These are phyloP conservation scores for Staurois parvus DNA, from an alignment of 2,797 vertebrate species.

Conservation along the genomic window DNA sequence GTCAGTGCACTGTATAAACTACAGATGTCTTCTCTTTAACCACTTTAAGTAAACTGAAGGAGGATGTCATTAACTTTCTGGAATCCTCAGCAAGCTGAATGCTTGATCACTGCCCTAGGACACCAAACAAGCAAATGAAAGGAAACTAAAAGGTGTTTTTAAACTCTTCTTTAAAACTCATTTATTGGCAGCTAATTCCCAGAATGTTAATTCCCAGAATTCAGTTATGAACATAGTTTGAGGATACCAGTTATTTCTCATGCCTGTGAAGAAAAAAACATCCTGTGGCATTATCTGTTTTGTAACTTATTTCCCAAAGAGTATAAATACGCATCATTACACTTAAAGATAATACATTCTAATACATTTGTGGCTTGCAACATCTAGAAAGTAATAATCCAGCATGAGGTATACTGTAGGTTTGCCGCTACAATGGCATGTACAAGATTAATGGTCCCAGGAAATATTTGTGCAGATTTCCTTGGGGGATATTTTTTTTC, in stretches of 20 bases:
- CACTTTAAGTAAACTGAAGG: conserved; percentile 37
- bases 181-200: conserved; percentile 33
- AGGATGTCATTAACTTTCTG: conserved; percentile 1
- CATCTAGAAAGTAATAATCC: too few species aligned
- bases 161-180: conserved; percentile 21
- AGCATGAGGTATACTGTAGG: too few species aligned
- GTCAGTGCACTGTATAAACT: conserved; percentile 16
- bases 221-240: neutral
- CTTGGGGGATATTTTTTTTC: too few species aligned
- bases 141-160: conserved; percentile 23
- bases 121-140: conserved; percentile 7
- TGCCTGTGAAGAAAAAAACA: neutral
- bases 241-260: neutral
- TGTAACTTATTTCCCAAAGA: neutral
- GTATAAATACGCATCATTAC: neutral
- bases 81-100: conserved; percentile 17
- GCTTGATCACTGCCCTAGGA: conserved; percentile 4
- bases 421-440: too few species aligned
- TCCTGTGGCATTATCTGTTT: neutral
- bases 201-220: conserved; percentile 10
- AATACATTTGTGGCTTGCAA: too few species aligned
- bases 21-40: conserved; percentile 29
- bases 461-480: too few species aligned
- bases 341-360: neutral
- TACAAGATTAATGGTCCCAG: too few species aligned